These are phyloP conservation scores for Drosophila vallismaia DNA, from an alignment of 2,888 invertebrate genomes.

Conservation along the genomic window DNA sequence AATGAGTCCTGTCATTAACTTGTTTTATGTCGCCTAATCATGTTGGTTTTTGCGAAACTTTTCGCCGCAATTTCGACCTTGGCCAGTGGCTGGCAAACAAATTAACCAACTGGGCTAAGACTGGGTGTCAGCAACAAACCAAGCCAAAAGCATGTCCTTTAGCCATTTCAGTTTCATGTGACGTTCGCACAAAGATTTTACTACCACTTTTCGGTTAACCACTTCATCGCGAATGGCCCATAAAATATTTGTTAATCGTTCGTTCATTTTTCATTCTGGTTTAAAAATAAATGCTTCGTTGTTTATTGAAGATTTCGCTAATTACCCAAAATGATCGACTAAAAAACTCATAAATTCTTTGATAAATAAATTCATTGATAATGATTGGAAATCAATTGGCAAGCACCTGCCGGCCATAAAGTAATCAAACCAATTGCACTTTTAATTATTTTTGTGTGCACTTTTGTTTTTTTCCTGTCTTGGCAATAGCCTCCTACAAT, in stretches of 20 bases:
- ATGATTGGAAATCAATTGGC: neutral
- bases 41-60: conserved; percentile 38
- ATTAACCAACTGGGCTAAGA: conserved; percentile 8
- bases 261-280: no score
- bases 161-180: neutral
- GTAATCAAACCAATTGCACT: conserved; percentile 3
- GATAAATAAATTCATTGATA: conserved; percentile 1
- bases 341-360: neutral
- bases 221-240: neutral
- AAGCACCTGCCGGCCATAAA: neutral
- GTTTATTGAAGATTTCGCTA: conserved; percentile 1
- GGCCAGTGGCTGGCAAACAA: conserved; percentile 13
- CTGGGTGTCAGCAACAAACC: no score
- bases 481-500: neutral
- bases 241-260: neutral
- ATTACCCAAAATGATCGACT: neutral
- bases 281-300: neutral
- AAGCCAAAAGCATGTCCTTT: neutral
- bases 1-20: conserved; percentile 72
- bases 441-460: neutral
- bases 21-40: conserved; percentile 74
- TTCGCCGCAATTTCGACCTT: neutral
- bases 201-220: neutral
- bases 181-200: neutral
- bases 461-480: neutral